Evolutionary conservation across 2,797 vertebrate genomes (phyloP).

Genomic region (Allochrocebus solatus): DNA sequence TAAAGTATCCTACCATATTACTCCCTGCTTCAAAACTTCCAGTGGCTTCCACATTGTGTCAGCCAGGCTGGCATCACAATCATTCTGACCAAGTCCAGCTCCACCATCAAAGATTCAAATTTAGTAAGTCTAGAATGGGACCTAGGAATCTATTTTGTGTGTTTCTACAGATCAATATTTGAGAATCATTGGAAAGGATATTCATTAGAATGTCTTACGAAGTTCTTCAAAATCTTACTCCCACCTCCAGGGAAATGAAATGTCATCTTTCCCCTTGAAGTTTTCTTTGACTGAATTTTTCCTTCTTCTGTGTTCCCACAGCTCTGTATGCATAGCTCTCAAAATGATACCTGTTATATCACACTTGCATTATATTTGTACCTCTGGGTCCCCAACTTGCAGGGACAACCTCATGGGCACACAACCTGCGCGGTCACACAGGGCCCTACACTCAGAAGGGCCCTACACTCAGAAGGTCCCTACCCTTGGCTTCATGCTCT

Average conservation of each 20-base stretch:
- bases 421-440: not conserved
- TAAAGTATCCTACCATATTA: not conserved
- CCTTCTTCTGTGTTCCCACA: not conserved
- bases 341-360: not conserved
- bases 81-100: not conserved
- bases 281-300: not conserved
- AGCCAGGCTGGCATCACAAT: not conserved
- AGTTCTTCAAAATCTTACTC: not conserved
- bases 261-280: not conserved
- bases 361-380: not conserved
- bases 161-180: not conserved
- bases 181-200: not conserved
- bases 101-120: not conserved
- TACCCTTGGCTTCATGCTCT: not conserved
- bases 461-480: not conserved
- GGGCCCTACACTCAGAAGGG: not conserved
- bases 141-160: not conserved
- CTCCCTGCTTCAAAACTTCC: not conserved
- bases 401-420: not conserved
- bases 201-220: not conserved
- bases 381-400: rapidly evolving
- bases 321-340: not conserved
- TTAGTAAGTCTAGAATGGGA: not conserved
- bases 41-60: not conserved
- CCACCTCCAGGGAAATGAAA: not conserved